Base-by-base conservation (phyloP, 2,888 invertebrate species). In the Temnothorax ravouxi region DNA sequence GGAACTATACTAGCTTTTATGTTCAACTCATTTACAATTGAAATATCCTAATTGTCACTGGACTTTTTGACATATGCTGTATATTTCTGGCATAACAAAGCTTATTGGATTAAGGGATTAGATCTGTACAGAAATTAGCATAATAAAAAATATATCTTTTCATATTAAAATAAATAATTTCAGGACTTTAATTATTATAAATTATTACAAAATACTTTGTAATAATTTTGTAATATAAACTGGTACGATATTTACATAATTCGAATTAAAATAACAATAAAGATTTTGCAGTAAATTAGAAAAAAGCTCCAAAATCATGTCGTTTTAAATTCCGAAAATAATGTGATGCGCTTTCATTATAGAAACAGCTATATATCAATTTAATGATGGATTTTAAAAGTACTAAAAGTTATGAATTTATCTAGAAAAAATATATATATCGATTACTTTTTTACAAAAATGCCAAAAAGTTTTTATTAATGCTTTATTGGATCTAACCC, bases 51-150 rank as follows among this genome's bases (percentile, higher is more conserved):
- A 54, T 56, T n/a, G 29, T 69, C 59, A 6, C n/a, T 69, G 2
- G 21, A 72, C 44, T 13, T 71, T 80, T 80, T 61, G 38, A 71
- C 47, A 71, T 61, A 72, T 50, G 59, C 59, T 38, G 54, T 25
- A 52, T 64, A 52, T 64, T 41, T 47, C 11, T 79, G 21, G 47
- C 9, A 79, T 18, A 72, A 61, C 13, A 18, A 61, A 38, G 8
- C 1, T 52, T 15, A 18, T 25, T 59, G 66, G 18, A 54, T 38
- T 41, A 77, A 66, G 8, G 15, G 13, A 4, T 75, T 72, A 72
- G 25, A 72, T 25, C 54, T 38, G 13, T 41, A 54, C 25, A 41
- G 15, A 72, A 56, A 41, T 41, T 3, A 52, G 15, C 9, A 6
- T 52, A n/a, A 11, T 41, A 38, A 72, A 72, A 72, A 41, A 54